A percentile compares a stretch with the other conserved stretches of the same genome.
Conservation (phyloP, 2,797 vertebrate genomes). For the Ceryle rudis region DNA sequence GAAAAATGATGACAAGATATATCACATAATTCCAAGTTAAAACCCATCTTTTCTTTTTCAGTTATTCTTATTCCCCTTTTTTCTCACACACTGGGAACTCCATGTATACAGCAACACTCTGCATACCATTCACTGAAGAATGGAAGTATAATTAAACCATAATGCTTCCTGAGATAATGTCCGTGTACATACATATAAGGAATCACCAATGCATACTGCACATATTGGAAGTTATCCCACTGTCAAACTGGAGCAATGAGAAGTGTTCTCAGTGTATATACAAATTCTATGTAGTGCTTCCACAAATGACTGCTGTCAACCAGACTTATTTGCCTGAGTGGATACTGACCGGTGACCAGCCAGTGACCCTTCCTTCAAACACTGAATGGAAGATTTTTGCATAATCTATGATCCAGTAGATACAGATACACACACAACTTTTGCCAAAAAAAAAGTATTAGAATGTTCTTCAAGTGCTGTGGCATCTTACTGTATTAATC, state of each 20-base stretch:
- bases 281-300: background rate
- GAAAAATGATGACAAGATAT: conserved; percentile 31
- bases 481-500: background rate
- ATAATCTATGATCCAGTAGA: background rate
- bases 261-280: background rate
- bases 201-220: background rate
- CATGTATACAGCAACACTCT: background rate
- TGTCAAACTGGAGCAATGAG: background rate
- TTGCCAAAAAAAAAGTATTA: background rate
- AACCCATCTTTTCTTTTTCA: background rate
- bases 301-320: background rate
- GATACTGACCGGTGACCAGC: background rate
- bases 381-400: background rate
- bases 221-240: background rate
- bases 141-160: background rate
- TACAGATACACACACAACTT: background rate
- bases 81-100: background rate
- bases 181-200: background rate
- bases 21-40: conserved; percentile 17
- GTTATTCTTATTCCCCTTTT: background rate
- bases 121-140: background rate
- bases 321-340: background rate
- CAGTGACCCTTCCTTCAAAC: background rate
- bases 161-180: background rate
- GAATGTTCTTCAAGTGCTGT: background rate